Conservation (phyloP, 2,113 vertebrate species). For the Echinops telfairi region DNA sequence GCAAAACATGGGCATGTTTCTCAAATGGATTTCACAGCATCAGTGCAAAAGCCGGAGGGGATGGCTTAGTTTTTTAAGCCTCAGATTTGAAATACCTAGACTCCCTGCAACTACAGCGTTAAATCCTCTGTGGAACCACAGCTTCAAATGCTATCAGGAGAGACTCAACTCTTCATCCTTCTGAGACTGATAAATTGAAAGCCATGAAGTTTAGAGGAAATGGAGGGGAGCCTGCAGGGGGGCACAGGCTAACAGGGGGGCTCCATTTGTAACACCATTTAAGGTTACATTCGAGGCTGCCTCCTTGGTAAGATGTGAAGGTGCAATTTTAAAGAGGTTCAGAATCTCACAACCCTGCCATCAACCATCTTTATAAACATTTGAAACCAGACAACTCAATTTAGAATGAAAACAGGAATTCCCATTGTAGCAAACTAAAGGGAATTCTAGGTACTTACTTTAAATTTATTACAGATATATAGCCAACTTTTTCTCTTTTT, state of each 20-base stretch:
- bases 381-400: conserved; percentile 31
- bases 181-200: conserved; percentile 78
- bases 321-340: conserved; percentile 38
- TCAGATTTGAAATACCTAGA: conserved; percentile 81
- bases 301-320: neutral
- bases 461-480: neutral
- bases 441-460: conserved; percentile 30
- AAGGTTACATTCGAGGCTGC: conserved; percentile 38
- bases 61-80: conserved; percentile 82
- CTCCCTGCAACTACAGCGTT: conserved; percentile 76
- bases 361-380: conserved; percentile 24
- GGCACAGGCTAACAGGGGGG: neutral
- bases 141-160: conserved; percentile 81
- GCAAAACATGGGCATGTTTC: conserved; percentile 69
- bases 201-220: conserved; percentile 72
- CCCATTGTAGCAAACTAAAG: neutral
- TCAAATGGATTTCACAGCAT: conserved; percentile 84
- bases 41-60: conserved; percentile 78
- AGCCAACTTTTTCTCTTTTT: neutral
- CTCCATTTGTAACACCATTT: conserved; percentile 47
- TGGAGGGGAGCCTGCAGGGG: neutral
- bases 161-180: conserved; percentile 79
- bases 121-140: conserved; percentile 80
- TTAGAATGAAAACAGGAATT: neutral
- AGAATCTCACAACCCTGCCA: neutral